Conservation (phyloP, 37 sponge, comb jelly and placozoan genomes). For the Mnemiopsis leidyi region DNA sequence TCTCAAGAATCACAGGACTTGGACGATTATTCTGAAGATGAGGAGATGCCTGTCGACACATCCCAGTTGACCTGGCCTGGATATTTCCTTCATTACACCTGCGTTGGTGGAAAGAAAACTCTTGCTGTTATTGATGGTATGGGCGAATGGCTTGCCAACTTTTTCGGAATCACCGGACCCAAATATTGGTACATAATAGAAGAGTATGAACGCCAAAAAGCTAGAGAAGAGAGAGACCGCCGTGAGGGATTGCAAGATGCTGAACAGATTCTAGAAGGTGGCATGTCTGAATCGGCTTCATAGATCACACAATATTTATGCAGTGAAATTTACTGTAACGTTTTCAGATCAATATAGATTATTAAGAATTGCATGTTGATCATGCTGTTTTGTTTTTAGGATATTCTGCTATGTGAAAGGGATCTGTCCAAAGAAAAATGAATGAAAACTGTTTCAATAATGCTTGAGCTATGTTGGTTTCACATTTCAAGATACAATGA, state of each 20-base stretch:
- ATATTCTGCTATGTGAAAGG: too few species aligned
- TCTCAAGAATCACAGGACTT: too few species aligned
- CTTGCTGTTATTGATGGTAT: slow-evolving; percentile 11
- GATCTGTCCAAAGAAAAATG: too few species aligned
- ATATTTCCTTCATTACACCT: neutral
- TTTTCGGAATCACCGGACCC: slow-evolving; percentile 45
- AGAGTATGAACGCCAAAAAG: slow-evolving; percentile 44
- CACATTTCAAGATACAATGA: too few species aligned
- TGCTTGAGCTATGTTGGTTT: too few species aligned
- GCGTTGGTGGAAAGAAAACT: neutral
- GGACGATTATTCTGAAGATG: neutral
- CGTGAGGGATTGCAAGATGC: too few species aligned
- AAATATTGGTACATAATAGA: slow-evolving; percentile 37
- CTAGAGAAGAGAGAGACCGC: neutral
- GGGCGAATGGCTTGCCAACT: slow-evolving; percentile 40
- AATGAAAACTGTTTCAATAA: too few species aligned
- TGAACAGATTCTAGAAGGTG: slow-evolving; percentile 8
- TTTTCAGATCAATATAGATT: too few species aligned
- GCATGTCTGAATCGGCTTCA: neutral
- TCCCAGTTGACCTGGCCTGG: neutral
- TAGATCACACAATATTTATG: too few species aligned
- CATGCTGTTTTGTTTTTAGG: too few species aligned
- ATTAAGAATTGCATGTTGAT: too few species aligned
- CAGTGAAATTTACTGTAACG: too few species aligned
- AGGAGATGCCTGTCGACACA: neutral